These are phyloP conservation scores for Agraylea sexmaculata DNA, from an alignment of 1,140 invertebrate species.

Conservation along the genomic window DNA sequence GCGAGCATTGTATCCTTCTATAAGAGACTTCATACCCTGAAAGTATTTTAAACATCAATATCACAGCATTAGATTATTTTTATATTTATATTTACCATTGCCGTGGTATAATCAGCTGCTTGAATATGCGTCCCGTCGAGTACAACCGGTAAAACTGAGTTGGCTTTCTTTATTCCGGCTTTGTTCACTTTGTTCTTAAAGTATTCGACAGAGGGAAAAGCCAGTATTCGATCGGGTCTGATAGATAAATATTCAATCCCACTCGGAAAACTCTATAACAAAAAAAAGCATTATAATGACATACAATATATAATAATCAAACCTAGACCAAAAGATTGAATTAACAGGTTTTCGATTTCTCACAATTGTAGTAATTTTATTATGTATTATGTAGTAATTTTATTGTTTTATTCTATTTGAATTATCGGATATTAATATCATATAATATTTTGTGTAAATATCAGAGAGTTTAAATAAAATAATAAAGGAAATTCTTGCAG, in stretches of 20 bases:
- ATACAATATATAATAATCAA: too few relatives aligned
- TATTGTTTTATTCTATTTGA: too few relatives aligned
- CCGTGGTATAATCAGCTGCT: slow-evolving; percentile 63
- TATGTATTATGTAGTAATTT: too few relatives aligned
- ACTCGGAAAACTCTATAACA: slow-evolving; percentile 19
- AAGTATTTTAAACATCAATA: slow-evolving; percentile 21
- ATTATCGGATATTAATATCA: too few relatives aligned
- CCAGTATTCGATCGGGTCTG: slow-evolving; percentile 57
- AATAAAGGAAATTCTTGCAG: too few relatives aligned
- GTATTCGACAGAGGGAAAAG: slow-evolving; percentile 69
- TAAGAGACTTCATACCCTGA: slow-evolving; percentile 59
- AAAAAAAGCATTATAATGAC: too few relatives aligned
- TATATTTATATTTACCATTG: slow-evolving; percentile 41
- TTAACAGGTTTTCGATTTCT: too few relatives aligned
- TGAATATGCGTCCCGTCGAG: slow-evolving; percentile 66
- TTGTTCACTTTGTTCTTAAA: slow-evolving; percentile 61
- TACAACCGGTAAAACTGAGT: slow-evolving; percentile 50
- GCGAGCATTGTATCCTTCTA: slow-evolving; percentile 58
- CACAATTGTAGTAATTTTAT: too few relatives aligned
- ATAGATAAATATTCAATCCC: slow-evolving; percentile 57
- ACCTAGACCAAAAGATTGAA: too few relatives aligned
- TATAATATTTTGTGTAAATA: too few relatives aligned
- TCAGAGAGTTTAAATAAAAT: too few relatives aligned
- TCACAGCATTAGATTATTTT: not conserved
- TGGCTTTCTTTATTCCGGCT: slow-evolving; percentile 48